Evolutionary conservation across 2,797 vertebrate genomes (phyloP).

Genomic region (Cuculus canorus): DNA sequence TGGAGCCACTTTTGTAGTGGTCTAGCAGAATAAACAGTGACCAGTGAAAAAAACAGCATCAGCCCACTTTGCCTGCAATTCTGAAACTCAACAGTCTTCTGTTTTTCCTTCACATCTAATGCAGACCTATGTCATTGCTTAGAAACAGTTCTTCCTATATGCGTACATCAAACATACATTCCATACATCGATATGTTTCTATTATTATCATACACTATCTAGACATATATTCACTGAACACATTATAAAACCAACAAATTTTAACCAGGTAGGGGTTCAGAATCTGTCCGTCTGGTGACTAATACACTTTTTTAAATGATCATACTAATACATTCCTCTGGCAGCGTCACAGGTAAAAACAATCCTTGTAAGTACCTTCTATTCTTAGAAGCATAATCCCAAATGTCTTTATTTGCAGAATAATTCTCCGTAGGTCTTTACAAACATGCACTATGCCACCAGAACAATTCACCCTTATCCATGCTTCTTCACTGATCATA

Average conservation of each 20-base stretch:
- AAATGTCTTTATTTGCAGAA: background rate
- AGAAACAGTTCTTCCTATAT: background rate
- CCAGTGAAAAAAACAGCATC: background rate
- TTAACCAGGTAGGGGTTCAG: background rate
- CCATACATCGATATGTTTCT: background rate
- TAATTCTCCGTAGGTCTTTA: background rate
- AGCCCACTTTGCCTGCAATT: background rate
- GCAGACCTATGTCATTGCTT: background rate
- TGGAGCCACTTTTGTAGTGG: background rate
- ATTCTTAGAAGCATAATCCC: background rate
- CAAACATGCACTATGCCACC: background rate
- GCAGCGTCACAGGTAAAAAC: background rate
- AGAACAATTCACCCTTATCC: background rate
- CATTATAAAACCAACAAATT: background rate
- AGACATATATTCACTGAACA: background rate
- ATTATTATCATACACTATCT: background rate
- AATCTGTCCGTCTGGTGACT: background rate
- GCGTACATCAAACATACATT: background rate
- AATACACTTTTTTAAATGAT: background rate
- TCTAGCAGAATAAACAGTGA: background rate
- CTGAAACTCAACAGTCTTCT: background rate
- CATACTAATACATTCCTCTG: background rate
- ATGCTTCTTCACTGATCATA: background rate
- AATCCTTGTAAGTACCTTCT: background rate
- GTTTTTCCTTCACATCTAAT: rapidly evolving